phyloP scores from a whole-genome alignment of 1,140 invertebrate species.

The Polypedilum vanderplanki region DNA sequence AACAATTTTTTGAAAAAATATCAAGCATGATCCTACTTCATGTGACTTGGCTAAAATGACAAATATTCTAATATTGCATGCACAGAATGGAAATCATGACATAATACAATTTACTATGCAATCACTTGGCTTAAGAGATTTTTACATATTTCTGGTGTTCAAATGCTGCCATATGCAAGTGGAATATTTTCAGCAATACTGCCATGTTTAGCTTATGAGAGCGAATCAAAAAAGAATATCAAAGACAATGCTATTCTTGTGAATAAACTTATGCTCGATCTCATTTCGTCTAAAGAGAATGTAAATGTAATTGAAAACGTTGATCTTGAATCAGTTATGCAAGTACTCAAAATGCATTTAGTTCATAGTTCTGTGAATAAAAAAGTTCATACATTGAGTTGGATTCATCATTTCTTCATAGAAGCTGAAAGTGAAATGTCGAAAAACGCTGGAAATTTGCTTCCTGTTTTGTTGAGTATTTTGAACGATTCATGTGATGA shows the following conservation, averaged over 20 bases:
- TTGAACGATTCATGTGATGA: conserved; percentile 88
- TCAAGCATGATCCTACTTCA: conserved; percentile 71
- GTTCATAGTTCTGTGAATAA: conserved; percentile 83
- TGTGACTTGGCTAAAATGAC: conserved; percentile 87
- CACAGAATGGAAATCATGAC: conserved; percentile 70
- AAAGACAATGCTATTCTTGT: conserved; percentile 82
- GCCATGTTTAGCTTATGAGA: conserved; percentile 82
- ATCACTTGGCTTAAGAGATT: conserved; percentile 95
- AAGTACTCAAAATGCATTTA: conserved; percentile 76
- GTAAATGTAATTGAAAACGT: conserved; percentile 46
- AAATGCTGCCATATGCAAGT: conserved; percentile 81
- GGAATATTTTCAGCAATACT: conserved; percentile 86
- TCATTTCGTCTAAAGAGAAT: conserved; percentile 55
- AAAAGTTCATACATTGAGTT: conserved; percentile 85
- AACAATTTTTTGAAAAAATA: conserved; percentile 88
- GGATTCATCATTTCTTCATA: conserved; percentile 86
- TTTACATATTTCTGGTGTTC: conserved; percentile 70
- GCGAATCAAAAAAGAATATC: conserved; percentile 68
- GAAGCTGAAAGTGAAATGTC: conserved; percentile 76
- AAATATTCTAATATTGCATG: conserved; percentile 89
- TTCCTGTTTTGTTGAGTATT: conserved; percentile 73
- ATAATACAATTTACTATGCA: conserved; percentile 75
- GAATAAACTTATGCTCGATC: conserved; percentile 73
- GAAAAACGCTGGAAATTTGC: conserved; percentile 73
- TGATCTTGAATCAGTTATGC: conserved; percentile 72